Conservation (phyloP, 2,113 vertebrate species). For the Anseranas semipalmata region DNA sequence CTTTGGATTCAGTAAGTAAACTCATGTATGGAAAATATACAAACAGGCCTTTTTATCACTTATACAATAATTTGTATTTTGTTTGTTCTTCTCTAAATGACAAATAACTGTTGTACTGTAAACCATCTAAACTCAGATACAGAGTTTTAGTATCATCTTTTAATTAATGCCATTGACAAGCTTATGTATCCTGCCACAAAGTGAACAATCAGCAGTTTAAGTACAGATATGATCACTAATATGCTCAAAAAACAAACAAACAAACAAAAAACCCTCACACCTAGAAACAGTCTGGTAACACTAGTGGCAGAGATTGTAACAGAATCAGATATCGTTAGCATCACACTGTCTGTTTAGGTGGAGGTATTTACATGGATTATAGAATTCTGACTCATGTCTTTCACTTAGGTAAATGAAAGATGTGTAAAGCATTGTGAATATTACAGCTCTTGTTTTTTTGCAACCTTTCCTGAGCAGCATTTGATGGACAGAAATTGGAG, state of each 20-base stretch:
- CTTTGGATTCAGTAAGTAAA: background rate
- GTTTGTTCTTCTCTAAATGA: background rate
- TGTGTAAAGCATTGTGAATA: background rate
- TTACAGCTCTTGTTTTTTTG: background rate
- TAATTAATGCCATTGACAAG: background rate
- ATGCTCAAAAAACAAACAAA: background rate
- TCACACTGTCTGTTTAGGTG: background rate
- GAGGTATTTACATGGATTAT: background rate
- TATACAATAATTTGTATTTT: background rate
- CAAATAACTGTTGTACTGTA: background rate
- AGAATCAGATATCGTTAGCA: background rate
- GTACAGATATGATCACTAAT: background rate
- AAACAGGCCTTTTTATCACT: background rate
- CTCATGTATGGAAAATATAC: background rate
- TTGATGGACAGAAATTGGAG: no score
- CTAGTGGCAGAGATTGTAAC: background rate
- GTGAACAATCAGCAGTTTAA: background rate
- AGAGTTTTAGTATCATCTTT: background rate
- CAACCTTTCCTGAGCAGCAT: background rate
- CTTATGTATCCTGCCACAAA: background rate
- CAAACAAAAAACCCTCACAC: background rate
- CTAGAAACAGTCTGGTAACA: background rate
- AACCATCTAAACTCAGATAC: background rate
- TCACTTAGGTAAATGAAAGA: background rate
- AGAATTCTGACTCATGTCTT: no score